phyloP scores from a whole-genome alignment of 2,888 invertebrate genomes.

The Mellilla xanthometata region DNA sequence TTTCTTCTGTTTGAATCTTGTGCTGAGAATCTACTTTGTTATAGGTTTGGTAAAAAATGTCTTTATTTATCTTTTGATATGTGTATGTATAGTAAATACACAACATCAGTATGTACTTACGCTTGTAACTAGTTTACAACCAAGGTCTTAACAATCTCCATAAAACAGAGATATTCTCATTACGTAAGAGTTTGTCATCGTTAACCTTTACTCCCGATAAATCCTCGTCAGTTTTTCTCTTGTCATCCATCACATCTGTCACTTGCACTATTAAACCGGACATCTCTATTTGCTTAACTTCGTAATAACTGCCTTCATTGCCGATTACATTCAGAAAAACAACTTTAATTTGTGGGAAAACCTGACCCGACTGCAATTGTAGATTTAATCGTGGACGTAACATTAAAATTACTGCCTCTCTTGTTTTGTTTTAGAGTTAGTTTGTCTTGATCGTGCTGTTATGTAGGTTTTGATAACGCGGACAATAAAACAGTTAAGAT shows the following conservation, averaged over 20 bases:
- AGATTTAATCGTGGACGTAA: conserved; percentile 31
- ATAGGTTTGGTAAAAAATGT: conserved; percentile 6
- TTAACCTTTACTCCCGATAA: conserved; percentile 44
- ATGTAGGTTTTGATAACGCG: conserved; percentile 7
- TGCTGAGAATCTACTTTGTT: conserved; percentile 1
- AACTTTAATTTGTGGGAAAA: conserved; percentile 30
- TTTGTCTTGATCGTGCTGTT: conserved; percentile 9
- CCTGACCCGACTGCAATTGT: conserved; percentile 11
- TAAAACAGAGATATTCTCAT: background rate
- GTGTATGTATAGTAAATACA: background rate
- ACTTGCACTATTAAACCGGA: conserved; percentile 20
- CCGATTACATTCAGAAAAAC: conserved; percentile 17
- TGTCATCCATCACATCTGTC: conserved; percentile 38
- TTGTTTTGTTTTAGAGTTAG: conserved; percentile 11
- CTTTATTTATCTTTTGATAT: conserved; percentile 7
- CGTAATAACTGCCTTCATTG: conserved; percentile 21
- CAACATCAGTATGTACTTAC: too few relatives aligned
- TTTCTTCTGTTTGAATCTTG: conserved; percentile 3
- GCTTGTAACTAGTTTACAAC: background rate
- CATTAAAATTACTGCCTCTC: conserved; percentile 16
- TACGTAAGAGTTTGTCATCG: conserved; percentile 20
- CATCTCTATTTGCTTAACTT: conserved; percentile 27
- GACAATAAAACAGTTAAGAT: conserved; percentile 12
- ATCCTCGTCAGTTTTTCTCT: conserved; percentile 23
- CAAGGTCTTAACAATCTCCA: conserved; percentile 5